phyloP scores from a whole-genome alignment of 2,797 vertebrate species.

The Myiotriccus ornatus region DNA sequence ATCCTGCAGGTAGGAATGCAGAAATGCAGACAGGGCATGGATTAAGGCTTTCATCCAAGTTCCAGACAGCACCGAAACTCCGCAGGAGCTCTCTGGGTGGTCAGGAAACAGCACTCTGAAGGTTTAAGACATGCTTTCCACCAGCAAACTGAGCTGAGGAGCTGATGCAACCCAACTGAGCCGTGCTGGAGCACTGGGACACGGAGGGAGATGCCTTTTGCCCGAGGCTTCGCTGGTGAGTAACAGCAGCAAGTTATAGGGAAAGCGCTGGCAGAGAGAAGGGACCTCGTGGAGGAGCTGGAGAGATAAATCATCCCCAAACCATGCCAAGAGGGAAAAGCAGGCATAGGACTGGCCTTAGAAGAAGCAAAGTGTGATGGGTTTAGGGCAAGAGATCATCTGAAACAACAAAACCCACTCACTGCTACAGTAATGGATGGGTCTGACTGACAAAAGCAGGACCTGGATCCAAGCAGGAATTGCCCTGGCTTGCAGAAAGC shows the following conservation, averaged over 20 bases:
- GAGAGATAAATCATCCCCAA: background rate
- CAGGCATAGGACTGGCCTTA: background rate
- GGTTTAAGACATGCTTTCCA: background rate
- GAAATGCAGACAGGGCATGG: background rate
- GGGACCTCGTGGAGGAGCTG: background rate
- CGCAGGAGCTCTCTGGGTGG: background rate
- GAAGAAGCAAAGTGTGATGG: background rate
- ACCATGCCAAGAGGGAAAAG: background rate
- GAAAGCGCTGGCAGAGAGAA: accelerated
- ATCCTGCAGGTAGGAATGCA: background rate
- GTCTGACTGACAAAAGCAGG: background rate
- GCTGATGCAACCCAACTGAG: background rate
- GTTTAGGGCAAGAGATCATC: background rate
- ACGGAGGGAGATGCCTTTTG: background rate
- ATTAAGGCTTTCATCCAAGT: background rate
- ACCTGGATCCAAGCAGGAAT: background rate
- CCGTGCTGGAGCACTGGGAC: background rate
- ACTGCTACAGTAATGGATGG: background rate
- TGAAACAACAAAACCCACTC: background rate
- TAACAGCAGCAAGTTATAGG: background rate
- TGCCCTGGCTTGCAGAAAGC: background rate
- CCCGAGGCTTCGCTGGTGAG: background rate
- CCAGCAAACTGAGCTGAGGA: background rate
- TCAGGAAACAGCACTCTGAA: background rate
- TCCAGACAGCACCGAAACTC: background rate